These are phyloP conservation scores for Toxonevra muliebris DNA, from an alignment of 2,888 invertebrate species.

Conservation along the genomic window DNA sequence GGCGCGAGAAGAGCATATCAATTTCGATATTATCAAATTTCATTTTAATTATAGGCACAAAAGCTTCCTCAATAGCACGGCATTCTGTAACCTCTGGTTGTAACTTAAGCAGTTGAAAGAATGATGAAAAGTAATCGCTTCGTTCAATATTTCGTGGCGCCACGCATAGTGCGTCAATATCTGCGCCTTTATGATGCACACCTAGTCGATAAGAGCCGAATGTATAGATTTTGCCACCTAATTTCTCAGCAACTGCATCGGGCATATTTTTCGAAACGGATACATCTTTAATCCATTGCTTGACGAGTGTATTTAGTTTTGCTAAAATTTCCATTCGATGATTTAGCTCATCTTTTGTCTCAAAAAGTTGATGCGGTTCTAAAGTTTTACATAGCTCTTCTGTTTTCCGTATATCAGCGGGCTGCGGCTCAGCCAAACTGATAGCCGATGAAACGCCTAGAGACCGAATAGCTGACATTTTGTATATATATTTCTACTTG, in stretches of 20 bases:
- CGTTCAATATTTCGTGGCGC: slow-evolving; percentile 96
- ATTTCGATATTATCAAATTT: slow-evolving; percentile 98
- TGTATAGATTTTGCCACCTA: slow-evolving; percentile 99
- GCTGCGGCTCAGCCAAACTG: slow-evolving; percentile 83
- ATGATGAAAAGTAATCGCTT: slow-evolving; percentile 93
- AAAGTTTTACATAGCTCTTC: slow-evolving; percentile 78
- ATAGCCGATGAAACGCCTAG: slow-evolving; percentile 96
- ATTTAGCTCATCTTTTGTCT: slow-evolving; percentile 88
- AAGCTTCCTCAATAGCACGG: slow-evolving; percentile 95
- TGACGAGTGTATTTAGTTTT: slow-evolving; percentile 88
- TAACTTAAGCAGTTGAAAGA: slow-evolving; percentile 88
- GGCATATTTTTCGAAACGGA: slow-evolving; percentile 93
- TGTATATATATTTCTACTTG: too few relatives aligned
- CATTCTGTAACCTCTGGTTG: slow-evolving; percentile 87
- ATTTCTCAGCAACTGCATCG: slow-evolving; percentile 84
- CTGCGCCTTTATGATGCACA: slow-evolving; percentile 97
- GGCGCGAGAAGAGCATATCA: slow-evolving; percentile 95
- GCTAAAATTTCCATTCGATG: slow-evolving; percentile 87
- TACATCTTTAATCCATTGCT: slow-evolving; percentile 93
- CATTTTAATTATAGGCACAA: slow-evolving; percentile 99
- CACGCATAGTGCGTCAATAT: slow-evolving; percentile 98
- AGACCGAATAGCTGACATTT: too few relatives aligned
- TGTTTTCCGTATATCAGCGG: slow-evolving; percentile 75
- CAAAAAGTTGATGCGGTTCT: slow-evolving; percentile 87
- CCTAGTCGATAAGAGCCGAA: slow-evolving; percentile 97